phyloP scores from a whole-genome alignment of 2,113 vertebrate species.

The Chloropsis hardwickii region DNA sequence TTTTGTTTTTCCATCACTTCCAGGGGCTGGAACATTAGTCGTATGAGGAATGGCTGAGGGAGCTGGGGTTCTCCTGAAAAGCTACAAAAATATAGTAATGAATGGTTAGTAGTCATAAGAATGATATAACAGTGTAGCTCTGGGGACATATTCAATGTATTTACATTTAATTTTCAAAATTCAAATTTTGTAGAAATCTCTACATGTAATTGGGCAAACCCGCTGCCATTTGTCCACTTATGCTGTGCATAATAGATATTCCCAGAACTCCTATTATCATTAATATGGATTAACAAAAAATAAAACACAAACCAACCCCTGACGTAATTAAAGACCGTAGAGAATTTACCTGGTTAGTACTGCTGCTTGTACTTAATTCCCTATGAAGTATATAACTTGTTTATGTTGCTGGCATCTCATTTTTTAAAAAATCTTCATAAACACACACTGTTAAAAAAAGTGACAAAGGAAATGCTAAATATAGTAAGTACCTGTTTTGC shows the following conservation, averaged over 20 bases:
- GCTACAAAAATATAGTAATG: not conserved
- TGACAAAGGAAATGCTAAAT: not conserved
- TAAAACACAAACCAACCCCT: fast-evolving
- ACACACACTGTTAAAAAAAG: not conserved
- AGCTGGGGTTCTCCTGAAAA: not conserved
- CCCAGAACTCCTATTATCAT: not conserved
- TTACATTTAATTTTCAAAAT: not conserved
- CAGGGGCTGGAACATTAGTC: not conserved
- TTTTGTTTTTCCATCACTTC: not conserved
- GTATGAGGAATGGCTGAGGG: not conserved
- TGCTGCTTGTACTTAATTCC: not conserved
- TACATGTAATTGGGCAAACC: not conserved
- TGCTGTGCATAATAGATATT: not conserved
- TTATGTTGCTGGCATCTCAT: not conserved
- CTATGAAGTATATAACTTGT: not conserved
- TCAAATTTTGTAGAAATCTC: not conserved
- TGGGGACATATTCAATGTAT: not conserved
- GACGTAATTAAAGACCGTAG: not conserved
- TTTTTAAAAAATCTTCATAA: not conserved
- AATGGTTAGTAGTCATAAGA: not conserved
- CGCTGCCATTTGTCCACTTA: not conserved
- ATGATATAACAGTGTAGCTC: not conserved
- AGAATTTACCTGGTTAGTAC: not conserved
- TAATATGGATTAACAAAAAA: not conserved
- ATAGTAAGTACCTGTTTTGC: not conserved